phyloP scores from a whole-genome alignment of 2,797 vertebrate species.

The Acomys russatus region DNA sequence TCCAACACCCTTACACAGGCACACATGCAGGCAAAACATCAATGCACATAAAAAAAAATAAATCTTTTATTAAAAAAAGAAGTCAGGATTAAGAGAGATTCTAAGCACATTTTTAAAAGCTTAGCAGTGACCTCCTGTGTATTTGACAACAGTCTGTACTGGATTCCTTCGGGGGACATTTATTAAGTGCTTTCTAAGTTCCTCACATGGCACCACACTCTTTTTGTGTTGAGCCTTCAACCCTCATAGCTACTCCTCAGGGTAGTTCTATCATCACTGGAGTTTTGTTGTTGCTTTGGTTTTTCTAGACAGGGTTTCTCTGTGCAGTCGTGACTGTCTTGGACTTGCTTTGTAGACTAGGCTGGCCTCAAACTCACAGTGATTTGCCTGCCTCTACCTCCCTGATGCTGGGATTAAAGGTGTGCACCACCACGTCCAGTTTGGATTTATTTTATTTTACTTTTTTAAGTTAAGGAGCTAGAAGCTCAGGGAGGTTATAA shows the following conservation, averaged over 20 bases:
- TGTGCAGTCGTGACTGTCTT: too few relatives aligned
- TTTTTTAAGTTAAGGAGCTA: constrained; percentile 11
- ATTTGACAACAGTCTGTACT: background rate
- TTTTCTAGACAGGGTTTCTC: too few relatives aligned
- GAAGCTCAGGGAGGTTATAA: background rate
- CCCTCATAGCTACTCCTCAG: background rate
- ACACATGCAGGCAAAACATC: too few relatives aligned
- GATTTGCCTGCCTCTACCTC: too few relatives aligned
- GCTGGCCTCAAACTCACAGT: too few relatives aligned
- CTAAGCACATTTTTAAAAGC: background rate
- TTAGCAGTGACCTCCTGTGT: background rate
- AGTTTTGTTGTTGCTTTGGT: background rate
- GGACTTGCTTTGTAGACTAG: too few relatives aligned
- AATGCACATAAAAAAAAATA: background rate
- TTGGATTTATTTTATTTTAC: background rate
- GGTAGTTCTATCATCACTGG: background rate
- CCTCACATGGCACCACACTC: background rate
- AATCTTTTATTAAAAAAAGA: background rate
- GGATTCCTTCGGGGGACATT: background rate
- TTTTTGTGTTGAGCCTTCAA: background rate
- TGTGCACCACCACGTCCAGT: too few relatives aligned
- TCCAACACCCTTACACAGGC: too few relatives aligned
- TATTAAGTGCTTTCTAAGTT: background rate
- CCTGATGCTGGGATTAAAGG: too few relatives aligned
- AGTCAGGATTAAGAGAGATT: background rate